Percentiles rank a stretch among this genome's conserved stretches.
Evolutionary conservation across 2,888 invertebrate genomes (phyloP).

Genomic region (Amaurobius ferox): DNA sequence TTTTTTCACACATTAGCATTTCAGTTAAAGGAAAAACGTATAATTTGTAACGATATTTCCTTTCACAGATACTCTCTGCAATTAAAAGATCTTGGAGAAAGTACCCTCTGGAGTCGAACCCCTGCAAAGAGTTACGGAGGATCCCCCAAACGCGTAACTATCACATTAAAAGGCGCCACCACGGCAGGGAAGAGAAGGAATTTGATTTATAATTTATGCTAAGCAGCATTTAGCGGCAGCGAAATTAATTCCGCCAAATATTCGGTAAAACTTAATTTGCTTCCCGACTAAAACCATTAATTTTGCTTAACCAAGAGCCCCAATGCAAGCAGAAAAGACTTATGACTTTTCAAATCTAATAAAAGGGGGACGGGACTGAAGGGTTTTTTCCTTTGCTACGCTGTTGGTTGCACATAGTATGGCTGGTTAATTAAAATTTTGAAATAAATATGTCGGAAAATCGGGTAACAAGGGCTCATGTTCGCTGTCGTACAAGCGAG

Average conservation of each 20-base stretch:
- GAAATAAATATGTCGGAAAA: neutral
- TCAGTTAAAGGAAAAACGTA: no score
- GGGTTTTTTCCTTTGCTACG: conserved; percentile 10
- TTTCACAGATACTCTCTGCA: neutral
- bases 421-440: conserved; percentile 58
- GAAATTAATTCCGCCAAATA: conserved; percentile 70
- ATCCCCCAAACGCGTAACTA: conserved; percentile 29
- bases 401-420: conserved; percentile 15
- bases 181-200: conserved; percentile 42
- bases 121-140: neutral
- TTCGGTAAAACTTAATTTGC: conserved; percentile 72
- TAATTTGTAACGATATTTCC: no score
- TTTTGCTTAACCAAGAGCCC: conserved; percentile 61
- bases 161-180: conserved; percentile 26
- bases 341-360: conserved; percentile 72
- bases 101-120: neutral
- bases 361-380: conserved; percentile 24
- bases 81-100: neutral
- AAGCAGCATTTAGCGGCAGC: conserved; percentile 68
- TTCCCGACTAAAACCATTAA: conserved; percentile 57
- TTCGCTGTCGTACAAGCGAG: neutral
- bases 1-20: no score
- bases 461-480: neutral
- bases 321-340: conserved; percentile 61
- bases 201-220: conserved; percentile 72